Base-by-base conservation (phyloP, 2,888 invertebrate species). In the Tenthredo livida region DNA sequence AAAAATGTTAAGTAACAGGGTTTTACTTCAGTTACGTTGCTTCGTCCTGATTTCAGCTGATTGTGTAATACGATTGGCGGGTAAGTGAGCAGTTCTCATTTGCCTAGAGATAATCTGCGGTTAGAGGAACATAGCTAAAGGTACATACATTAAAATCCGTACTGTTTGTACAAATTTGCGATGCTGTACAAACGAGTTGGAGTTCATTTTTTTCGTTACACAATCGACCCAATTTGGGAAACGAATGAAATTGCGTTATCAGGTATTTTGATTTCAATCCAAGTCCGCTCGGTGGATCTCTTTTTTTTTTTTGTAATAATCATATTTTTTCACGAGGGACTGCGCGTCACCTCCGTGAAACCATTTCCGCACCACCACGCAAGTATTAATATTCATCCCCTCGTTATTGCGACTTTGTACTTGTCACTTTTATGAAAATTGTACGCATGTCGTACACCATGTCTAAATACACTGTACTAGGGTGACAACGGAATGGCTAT, bases 371-470 rank as follows among this genome's bases (percentile, higher is more conserved):
- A 7, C 50, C n/a, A 37, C 61, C 21, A 40, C 40, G 61, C 40
- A 80, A 43, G 15, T 54, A 37, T 80, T 80, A 80, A 80, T 58
- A 80, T 80, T 80, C 43, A 80, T 80, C 40, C 21, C 40, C 58
- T 80, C 61, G 80, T 80, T 80, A 80, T 80, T 37, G 33, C n/a
- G 33, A 77, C 50, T 50, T 77, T 54, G 47, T 54, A 33, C 77
- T 17, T 77, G 37, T 80, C 61, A 61, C n/a, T 77, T 77, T 77
- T 54, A 77, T 77, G 33, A 29, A 54, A 77, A 77, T 77, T 33
- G 29, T 29, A 25, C 77, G 54, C 77, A 77, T 33, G 29, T 54
- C 50, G n/a, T 33, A 50, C 47, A 67, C 33, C 29, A 17, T 17
- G 54, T 43, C 21, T 43, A 17, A 77, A 77, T 50, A 77, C 12